Evolutionary conservation across 2,797 vertebrate species (phyloP), one percentile per base, ranked within the genome.

Genomic region (Thamnophis elegans): DNA sequence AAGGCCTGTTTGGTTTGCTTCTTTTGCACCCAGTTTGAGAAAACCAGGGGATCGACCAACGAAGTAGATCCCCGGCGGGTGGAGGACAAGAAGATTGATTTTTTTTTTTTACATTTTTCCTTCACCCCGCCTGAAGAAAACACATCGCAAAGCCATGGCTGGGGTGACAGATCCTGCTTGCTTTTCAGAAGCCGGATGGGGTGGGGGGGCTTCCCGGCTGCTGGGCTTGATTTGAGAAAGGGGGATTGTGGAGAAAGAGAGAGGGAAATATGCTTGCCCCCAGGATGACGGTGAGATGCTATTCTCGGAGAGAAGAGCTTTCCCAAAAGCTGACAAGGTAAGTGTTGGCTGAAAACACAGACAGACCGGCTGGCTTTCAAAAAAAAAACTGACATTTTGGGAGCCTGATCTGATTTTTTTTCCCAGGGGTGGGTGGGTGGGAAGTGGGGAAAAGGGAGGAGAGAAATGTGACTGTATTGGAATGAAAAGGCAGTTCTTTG

Each of bases 241-340:
- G 13, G 28, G 59, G 18, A 20, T 47, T 73, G 13, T 22, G 22
- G 36, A 9, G 32, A 28, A 7, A 60, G 58, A 22, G 58, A 18
- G 56, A 9, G 10, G 11, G 65, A 1, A 1, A 11, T n/a, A n/a
- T 87, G 62, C 73, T 87, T 0, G 28, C 59, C 55, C 73, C 89
- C 26, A 42, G 4, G 28, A 60, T 0, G 68, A 55, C 36, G 90
- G 1, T 51, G 87, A 68, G 62, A 0, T 1, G 0, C 22, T 1
- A 88, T 20, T 78, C 91, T 28, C 0, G 0, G 1, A 85, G 90
- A 25, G 0, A 87, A 3, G 5, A 93, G 6, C 7, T 59, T 11
- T n/a, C 85, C 14, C 10, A 53, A 89, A 59, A 55, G 13, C n/a
- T 53, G 62, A 92, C 26, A 42, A 87, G 94, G 59, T 89, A n/a